Conservation (phyloP, 2,888 invertebrate species). For the Ypsolopha scabrella region DNA sequence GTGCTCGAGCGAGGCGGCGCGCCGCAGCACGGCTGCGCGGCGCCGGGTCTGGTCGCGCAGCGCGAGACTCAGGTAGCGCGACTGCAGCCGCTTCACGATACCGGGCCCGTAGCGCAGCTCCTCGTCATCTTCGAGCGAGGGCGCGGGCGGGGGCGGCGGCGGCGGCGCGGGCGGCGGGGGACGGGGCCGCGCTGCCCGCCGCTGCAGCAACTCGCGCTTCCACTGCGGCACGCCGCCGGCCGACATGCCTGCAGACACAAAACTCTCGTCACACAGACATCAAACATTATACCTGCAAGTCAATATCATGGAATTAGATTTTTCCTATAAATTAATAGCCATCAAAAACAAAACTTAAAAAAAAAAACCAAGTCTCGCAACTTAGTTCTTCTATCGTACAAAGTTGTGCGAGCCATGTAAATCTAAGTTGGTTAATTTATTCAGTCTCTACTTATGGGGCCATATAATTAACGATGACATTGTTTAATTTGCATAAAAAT, state of each 20-base stretch:
- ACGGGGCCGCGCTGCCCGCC: conserved; percentile 67
- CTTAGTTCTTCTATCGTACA: no score
- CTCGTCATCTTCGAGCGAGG: conserved; percentile 64
- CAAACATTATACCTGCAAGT: no score
- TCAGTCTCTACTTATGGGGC: no score
- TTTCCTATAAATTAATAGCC: no score
- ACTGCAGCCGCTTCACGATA: conserved; percentile 88
- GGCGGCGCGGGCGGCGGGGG: conserved; percentile 28
- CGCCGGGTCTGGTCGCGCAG: conserved; percentile 79
- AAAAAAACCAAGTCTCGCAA: no score
- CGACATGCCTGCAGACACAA: conserved; percentile 42
- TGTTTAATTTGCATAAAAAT: no score
- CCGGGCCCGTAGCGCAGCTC: conserved; percentile 93
- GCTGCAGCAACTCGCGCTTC: conserved; percentile 86
- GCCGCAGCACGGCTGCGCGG: conserved; percentile 79
- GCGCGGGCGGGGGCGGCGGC: conserved; percentile 33
- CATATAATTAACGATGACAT: no score
- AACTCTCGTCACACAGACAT: not conserved
- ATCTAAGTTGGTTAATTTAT: no score
- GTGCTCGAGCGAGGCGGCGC: conserved; percentile 89
- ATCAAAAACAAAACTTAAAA: no score
- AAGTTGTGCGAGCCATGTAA: no score
- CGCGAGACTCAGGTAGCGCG: conserved; percentile 88
- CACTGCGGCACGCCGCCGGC: conserved; percentile 77
- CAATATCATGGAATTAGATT: no score